Conservation (phyloP, 2,113 vertebrate species). For the Ceuthmochares aereus region DNA sequence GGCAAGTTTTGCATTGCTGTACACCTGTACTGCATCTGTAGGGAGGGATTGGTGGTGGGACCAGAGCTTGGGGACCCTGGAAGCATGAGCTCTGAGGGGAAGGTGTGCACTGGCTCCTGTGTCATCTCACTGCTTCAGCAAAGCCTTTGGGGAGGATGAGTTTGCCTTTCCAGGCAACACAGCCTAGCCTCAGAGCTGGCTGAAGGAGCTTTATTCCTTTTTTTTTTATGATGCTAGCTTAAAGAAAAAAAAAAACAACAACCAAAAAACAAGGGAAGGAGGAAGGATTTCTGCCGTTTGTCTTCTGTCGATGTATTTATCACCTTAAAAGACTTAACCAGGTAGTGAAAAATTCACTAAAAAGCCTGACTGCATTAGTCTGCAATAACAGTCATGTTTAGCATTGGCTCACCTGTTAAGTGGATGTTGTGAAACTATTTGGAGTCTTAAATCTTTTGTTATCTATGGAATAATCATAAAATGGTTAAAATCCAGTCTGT, state of each 20-base stretch:
- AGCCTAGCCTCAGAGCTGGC: not conserved
- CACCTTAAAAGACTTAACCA: not conserved
- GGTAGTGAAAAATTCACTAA: not conserved
- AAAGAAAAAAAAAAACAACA: not conserved
- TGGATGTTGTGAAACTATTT: not conserved
- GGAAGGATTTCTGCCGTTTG: not conserved
- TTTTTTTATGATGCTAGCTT: not conserved
- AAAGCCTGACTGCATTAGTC: not conserved
- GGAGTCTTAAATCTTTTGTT: not conserved
- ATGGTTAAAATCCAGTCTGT: not conserved
- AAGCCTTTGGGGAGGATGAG: not conserved
- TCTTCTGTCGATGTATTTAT: not conserved
- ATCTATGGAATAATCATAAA: not conserved
- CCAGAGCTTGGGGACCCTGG: not conserved
- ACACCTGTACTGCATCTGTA: accelerated
- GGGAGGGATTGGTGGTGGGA: not conserved
- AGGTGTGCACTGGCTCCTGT: accelerated
- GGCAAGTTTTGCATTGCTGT: not conserved
- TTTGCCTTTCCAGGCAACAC: not conserved
- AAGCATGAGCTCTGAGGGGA: not conserved
- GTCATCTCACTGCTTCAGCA: not conserved
- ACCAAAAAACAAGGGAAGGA: not conserved
- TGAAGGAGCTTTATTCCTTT: not conserved
- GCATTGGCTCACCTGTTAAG: not conserved
- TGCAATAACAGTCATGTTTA: not conserved